These are phyloP conservation scores for Bovichtus variegatus DNA, from an alignment of 2,797 vertebrate species.

Conservation along the genomic window DNA sequence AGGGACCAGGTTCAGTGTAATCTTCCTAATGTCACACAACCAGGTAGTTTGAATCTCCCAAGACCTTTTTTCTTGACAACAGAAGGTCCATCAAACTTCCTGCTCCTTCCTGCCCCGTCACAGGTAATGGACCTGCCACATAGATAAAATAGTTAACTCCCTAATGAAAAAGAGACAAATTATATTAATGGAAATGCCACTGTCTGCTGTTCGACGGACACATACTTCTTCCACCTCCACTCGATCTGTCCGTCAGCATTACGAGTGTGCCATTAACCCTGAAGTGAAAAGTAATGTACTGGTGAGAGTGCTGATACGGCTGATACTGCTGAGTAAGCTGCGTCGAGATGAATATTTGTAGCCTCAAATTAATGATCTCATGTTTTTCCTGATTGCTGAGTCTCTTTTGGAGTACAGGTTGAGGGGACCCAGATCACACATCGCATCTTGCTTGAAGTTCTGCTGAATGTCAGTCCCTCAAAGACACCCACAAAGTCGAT, in stretches of 20 bases:
- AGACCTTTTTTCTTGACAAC: neutral
- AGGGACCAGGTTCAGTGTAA: conserved; percentile 6
- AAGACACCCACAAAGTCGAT: conserved; percentile 49
- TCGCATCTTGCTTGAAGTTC: conserved; percentile 17
- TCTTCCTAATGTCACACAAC: conserved; percentile 16
- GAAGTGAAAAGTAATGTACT: conserved; percentile 63
- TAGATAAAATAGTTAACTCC: conserved; percentile 22
- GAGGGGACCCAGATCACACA: neutral
- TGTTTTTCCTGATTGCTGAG: conserved; percentile 51
- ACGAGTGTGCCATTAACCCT: conserved; percentile 43
- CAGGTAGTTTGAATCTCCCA: conserved; percentile 18
- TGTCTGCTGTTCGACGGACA: conserved; percentile 47
- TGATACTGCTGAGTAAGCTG: conserved; percentile 67
- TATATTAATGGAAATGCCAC: conserved; percentile 67
- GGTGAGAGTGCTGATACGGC: conserved; percentile 48
- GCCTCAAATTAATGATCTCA: conserved; percentile 44
- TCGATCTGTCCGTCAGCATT: conserved; percentile 45
- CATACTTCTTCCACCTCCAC: conserved; percentile 30
- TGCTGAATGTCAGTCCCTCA: conserved; percentile 25
- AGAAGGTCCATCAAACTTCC: conserved; percentile 33
- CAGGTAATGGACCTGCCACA: conserved; percentile 55
- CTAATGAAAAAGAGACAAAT: conserved; percentile 48
- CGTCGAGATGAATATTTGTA: conserved; percentile 43
- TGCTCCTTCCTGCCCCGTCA: conserved; percentile 2
- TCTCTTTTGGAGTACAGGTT: conserved; percentile 1